These are phyloP conservation scores for Acleris literana DNA, from an alignment of 2,888 invertebrate genomes.

Conservation along the genomic window DNA sequence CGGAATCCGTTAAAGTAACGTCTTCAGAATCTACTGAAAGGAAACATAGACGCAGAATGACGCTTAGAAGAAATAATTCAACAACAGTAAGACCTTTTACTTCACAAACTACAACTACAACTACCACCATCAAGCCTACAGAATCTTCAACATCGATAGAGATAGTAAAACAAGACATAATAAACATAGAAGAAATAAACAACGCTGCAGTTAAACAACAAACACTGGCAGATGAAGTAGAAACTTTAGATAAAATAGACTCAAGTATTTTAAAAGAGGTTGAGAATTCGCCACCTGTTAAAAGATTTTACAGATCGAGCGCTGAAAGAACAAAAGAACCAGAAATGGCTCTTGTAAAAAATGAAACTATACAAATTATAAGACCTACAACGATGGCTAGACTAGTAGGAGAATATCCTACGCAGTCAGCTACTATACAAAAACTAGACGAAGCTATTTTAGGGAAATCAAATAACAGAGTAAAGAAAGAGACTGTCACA, in stretches of 20 bases:
- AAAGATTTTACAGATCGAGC: constrained; percentile 73
- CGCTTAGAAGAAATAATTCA: constrained; percentile 54
- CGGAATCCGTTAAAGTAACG: constrained; percentile 38
- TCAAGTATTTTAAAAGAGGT: constrained; percentile 49
- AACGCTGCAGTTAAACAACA: constrained; percentile 54
- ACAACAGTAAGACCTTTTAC: constrained; percentile 45
- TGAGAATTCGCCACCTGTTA: constrained; percentile 56
- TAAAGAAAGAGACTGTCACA: constrained; percentile 52
- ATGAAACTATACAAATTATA: constrained; percentile 71
- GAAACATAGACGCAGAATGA: constrained; percentile 68
- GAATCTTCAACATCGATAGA: constrained; percentile 52
- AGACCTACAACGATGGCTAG: constrained; percentile 63
- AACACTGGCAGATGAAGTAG: constrained; percentile 63
- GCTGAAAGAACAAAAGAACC: constrained; percentile 57
- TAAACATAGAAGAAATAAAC: constrained; percentile 53
- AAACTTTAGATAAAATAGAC: constrained; percentile 54
- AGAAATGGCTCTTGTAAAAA: constrained; percentile 67
- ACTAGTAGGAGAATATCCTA: constrained; percentile 61
- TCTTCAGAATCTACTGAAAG: constrained; percentile 59
- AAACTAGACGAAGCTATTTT: constrained; percentile 72
- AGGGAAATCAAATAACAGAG: constrained; percentile 55
- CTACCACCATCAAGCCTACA: constrained; percentile 45
- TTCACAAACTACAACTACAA: constrained; percentile 42
- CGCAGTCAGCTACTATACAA: constrained; percentile 62
- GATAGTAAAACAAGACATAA: constrained; percentile 63